Base-by-base conservation (phyloP, 2,797 vertebrate genomes). In the Salmo trutta region DNA sequence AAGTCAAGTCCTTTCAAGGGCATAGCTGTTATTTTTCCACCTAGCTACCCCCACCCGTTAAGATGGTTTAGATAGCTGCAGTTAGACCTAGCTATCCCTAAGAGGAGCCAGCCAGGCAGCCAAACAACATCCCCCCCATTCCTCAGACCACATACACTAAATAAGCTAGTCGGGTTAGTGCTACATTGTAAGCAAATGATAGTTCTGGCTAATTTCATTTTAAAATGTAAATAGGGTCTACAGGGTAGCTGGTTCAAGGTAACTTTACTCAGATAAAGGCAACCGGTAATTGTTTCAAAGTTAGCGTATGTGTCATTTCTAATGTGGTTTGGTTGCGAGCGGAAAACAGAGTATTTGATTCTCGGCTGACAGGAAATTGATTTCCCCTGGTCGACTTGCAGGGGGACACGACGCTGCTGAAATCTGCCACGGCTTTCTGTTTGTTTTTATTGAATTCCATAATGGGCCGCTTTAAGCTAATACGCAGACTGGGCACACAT, bases 351-450 rank as follows among this genome's bases (percentile, higher is more conserved):
- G 73, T 79, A 79, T 88, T 89, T 90, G 85, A 85, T 84, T 90
- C 77, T 74, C 81, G 77, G 33, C 88, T 88, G 85, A 92, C 85
- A 92, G 91, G 91, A 94, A 94, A 92, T 90, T 90, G 86, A 88
- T 78, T 76, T 75, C 77, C 81, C 78, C 79, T 75, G 75, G 75
- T 75, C 83, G 81, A 71, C 77, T 78, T 71, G 79, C 10, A 64
- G 33, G 76, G 76, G 74, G 82, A 87, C 83, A 77, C 76, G 70
- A 79, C 77, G 84, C 81, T 47, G 74, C 53, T 83, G 78, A 88
- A 88, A 87, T 89, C 80, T 85, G 83, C 73, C n/a, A 77, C 41
- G 41, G 83, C 73, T 84, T 76, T 78, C 74, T 88, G 83, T 91
- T 91, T 92, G 87, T 91, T 92, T 91, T 92, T 85, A 86, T 85